phyloP scores from a whole-genome alignment of 2,797 vertebrate genomes.

The Furcifer pardalis region DNA sequence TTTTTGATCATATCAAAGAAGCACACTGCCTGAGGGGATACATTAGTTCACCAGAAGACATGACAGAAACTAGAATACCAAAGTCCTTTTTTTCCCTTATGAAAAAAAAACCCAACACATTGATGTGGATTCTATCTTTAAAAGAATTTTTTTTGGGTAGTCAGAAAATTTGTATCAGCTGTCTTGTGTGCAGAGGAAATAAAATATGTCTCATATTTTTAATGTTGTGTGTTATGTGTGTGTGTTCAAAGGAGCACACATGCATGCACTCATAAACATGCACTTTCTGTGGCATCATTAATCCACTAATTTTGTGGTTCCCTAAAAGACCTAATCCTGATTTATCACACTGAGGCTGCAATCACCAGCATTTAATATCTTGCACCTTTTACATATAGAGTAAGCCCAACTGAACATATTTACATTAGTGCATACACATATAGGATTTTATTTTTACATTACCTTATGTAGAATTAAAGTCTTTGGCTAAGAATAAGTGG shows the following conservation, averaged over 20 bases:
- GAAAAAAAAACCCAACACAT: rapidly evolving
- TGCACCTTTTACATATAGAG: background rate
- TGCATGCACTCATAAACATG: background rate
- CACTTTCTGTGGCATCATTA: background rate
- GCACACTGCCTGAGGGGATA: background rate
- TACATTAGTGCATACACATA: too few species aligned
- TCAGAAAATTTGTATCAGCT: background rate
- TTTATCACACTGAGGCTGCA: background rate
- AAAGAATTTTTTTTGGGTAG: background rate
- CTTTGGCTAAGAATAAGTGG: background rate
- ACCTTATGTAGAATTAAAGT: background rate
- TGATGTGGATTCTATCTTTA: background rate
- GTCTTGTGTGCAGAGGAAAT: background rate
- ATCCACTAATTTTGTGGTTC: background rate
- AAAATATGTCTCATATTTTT: background rate
- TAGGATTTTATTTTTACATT: background rate
- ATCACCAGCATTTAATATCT: too few species aligned
- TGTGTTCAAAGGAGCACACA: too few species aligned
- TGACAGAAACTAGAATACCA: background rate
- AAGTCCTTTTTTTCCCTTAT: constrained; percentile 1
- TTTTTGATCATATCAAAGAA: background rate
- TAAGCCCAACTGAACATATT: background rate
- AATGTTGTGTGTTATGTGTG: background rate
- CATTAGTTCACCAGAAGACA: background rate
- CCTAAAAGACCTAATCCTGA: background rate